Evolutionary conservation across 2,113 vertebrate species (phyloP).

Genomic region (Chaenogobius annularis): DNA sequence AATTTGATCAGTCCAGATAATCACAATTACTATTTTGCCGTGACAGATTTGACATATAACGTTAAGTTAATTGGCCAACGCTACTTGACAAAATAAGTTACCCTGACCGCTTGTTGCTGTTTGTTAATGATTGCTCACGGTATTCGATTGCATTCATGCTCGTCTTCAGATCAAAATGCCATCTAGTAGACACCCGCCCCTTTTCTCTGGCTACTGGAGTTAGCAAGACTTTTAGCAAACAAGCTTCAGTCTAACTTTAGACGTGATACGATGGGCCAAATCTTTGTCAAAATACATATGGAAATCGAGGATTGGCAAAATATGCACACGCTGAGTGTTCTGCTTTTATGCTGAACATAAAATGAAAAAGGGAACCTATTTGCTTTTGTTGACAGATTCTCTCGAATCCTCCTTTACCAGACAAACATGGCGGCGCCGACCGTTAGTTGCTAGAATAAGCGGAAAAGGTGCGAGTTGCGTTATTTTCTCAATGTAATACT

Average conservation of each 20-base stretch:
- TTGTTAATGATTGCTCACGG: too few species aligned
- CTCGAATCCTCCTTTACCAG: constrained; percentile 31
- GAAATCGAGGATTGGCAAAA: background rate
- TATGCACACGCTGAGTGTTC: background rate
- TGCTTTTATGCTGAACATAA: background rate
- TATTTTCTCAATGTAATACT: constrained; percentile 42
- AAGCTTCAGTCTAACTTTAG: background rate
- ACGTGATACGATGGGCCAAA: background rate
- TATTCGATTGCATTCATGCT: too few species aligned
- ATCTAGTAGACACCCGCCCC: background rate
- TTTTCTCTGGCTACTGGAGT: background rate
- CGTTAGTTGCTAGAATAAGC: constrained; percentile 22
- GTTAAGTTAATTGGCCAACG: background rate
- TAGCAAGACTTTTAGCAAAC: background rate
- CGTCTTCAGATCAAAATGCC: too few species aligned
- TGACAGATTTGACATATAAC: background rate
- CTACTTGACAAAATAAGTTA: background rate
- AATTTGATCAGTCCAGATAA: too few species aligned
- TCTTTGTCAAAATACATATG: background rate
- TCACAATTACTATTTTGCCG: background rate
- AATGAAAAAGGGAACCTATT: too few species aligned
- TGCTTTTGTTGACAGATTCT: background rate
- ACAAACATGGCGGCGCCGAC: constrained; percentile 59
- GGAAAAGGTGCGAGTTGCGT: constrained; percentile 1
- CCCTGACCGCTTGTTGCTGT: too few species aligned